Evolutionary conservation across 2,888 invertebrate species (phyloP), one percentile per base, ranked within the genome.

Genomic region (Litoditis marina): DNA sequence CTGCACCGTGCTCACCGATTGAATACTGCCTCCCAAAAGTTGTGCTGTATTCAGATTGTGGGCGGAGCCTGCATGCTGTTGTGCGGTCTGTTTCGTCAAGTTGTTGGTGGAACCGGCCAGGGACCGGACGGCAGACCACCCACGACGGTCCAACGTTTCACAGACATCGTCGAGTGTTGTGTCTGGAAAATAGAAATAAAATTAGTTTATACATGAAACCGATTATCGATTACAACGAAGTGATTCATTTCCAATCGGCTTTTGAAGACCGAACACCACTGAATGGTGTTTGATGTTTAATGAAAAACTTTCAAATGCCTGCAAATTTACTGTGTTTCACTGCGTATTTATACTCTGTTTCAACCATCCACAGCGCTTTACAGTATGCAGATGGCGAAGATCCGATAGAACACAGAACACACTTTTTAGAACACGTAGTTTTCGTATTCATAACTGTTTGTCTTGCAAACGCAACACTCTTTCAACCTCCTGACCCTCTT

Each of bases 171-270:
- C 71, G 42, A 65, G 68, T 22, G 66, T 61, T 25, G 60, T 66
- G 52, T 73, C 73, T 73, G 68, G 27, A 67, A 65, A 59, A 54
- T 30, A 22, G 42, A 62, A 34, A 71, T 57, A 55, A 52, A 2
- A 42, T 25, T 13, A 30, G 6, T 46, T 25, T 27, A 27, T 27
- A 22, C 5, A n/a, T n/a, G n/a, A n/a, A n/a, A n/a, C n/a, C n/a
- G n/a, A n/a, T n/a, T n/a, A n/a, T n/a, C n/a, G n/a, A n/a, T n/a
- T n/a, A n/a, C n/a, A n/a, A n/a, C n/a, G n/a, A n/a, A n/a, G n/a
- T n/a, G n/a, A n/a, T n/a, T n/a, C n/a, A n/a, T n/a, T n/a, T n/a
- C n/a, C n/a, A n/a, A n/a, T n/a, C n/a, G n/a, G n/a, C n/a, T n/a
- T n/a, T n/a, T n/a, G n/a, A n/a, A n/a, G n/a, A n/a, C n/a, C n/a